Conservation (phyloP, 1,140 invertebrate species). For the Atta cephalotes region DNA sequence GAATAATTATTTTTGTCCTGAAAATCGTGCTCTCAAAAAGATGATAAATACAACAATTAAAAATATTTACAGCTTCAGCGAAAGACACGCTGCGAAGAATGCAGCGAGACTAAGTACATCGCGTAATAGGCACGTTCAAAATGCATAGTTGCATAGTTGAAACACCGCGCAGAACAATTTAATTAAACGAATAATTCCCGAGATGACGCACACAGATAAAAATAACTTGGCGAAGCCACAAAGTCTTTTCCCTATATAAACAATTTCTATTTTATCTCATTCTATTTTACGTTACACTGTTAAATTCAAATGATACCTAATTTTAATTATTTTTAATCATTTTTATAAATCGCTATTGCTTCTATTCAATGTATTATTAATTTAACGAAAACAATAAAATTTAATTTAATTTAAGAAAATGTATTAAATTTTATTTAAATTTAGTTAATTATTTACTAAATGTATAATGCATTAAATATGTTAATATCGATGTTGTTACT, state of each 20-base stretch:
- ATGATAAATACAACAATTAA: slow-evolving; percentile 25
- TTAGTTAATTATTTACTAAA: too few relatives aligned
- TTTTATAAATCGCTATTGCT: too few relatives aligned
- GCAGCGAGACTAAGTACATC: not conserved
- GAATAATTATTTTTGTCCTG: slow-evolving; percentile 26
- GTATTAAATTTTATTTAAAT: too few relatives aligned
- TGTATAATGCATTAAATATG: too few relatives aligned
- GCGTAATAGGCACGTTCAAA: not conserved
- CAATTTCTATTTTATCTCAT: not conserved
- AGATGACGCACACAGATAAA: not conserved
- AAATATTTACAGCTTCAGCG: not conserved
- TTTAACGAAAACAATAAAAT: too few relatives aligned
- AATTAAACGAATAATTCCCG: slow-evolving; percentile 1
- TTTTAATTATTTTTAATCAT: too few relatives aligned
- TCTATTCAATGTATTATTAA: too few relatives aligned
- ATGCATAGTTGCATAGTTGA: not conserved
- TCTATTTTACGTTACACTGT: too few relatives aligned
- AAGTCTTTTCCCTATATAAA: not conserved
- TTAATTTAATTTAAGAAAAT: too few relatives aligned
- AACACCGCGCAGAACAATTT: not conserved
- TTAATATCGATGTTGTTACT: too few relatives aligned
- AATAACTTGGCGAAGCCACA: not conserved
- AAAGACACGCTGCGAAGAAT: not conserved
- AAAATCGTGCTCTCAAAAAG: slow-evolving; percentile 3
- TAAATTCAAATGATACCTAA: too few relatives aligned